phyloP scores from a whole-genome alignment of 2,888 invertebrate species.

The Cosmopolites sordidus region DNA sequence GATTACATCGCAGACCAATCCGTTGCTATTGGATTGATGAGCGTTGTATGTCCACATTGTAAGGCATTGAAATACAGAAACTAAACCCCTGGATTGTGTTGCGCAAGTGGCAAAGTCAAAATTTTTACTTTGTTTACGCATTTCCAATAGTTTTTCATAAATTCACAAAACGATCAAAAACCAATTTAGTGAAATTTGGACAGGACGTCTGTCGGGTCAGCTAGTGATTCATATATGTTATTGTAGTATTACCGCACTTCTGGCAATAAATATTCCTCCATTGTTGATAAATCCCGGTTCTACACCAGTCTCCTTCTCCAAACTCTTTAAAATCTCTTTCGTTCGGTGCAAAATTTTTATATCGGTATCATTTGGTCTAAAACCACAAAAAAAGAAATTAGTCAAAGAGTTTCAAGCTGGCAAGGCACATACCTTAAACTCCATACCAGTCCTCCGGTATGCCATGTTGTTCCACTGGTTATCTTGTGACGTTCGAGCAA shows the following conservation, averaged over 20 bases:
- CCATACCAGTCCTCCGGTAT: conserved; percentile 35
- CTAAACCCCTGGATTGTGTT: too few species aligned
- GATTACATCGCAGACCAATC: too few species aligned
- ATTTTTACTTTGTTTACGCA: too few species aligned
- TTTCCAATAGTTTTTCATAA: too few species aligned
- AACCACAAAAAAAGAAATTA: conserved; percentile 2
- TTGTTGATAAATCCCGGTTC: conserved; percentile 86
- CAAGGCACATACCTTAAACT: conserved; percentile 48
- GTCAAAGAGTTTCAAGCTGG: background rate
- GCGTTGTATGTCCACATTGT: too few species aligned
- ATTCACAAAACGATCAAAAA: too few species aligned
- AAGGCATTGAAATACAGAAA: too few species aligned
- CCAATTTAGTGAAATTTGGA: too few species aligned
- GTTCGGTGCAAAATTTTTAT: conserved; percentile 72
- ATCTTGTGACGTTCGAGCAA: conserved; percentile 33
- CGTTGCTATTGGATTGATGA: too few species aligned
- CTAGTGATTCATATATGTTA: too few species aligned
- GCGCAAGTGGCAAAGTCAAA: too few species aligned
- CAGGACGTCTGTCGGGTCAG: too few species aligned
- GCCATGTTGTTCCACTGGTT: conserved; percentile 36
- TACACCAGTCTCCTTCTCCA: conserved; percentile 76
- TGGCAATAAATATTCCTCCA: conserved; percentile 85
- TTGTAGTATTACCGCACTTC: conserved; percentile 59
- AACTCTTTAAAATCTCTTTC: conserved; percentile 59
- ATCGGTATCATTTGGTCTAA: conserved; percentile 76